Base-by-base conservation (phyloP, 2,888 invertebrate genomes). In the Eristalinus sepulchralis region DNA sequence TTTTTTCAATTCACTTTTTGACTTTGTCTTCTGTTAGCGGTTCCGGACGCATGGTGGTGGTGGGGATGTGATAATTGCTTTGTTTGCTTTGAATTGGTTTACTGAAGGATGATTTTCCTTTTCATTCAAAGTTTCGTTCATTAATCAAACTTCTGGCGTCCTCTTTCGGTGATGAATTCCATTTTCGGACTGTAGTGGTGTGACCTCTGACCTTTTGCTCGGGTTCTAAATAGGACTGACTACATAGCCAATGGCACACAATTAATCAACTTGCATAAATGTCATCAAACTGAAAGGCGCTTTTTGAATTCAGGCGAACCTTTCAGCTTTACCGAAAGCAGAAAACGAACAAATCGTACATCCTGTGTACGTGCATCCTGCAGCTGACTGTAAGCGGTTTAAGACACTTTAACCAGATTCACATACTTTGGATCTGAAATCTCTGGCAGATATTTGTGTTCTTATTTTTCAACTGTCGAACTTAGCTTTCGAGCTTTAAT, bases 241-340 rank as follows among this genome's bases (percentile, higher is more conserved):
- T n/a, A n/a, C n/a, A n/a, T n/a, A n/a, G 59, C 17, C 13, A 60
- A 47, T 39, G 22, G 47, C 13, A 72, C n/a, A 33, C 62, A 20
- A 62, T 72, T 47, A 62, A 72, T 72, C 72, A 72, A 72, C 53
- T 72, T 72, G 47, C 31, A 27, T 62, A 31, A 72, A 62, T 31
- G 62, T 13, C 22, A 13, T n/a, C 8, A 13, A 20, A 39, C 33
- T 20, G 31, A 27, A 39, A 62, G 24, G 57, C n/a, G 22, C 55
- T 2, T 27, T 17, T 34, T 4, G 57, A 34, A 36, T 17, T n/a
- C 22, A 57, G 20, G 8, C 36, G 22, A 36, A 8, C 10, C 22
- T 24, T 22, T 11, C 24, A 47, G 17, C 5, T 13, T 57, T 57
- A 24, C 24, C 1, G 24, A 22, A 24, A 24, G 5, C 11, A 24